Evolutionary conservation across 2,797 vertebrate genomes (phyloP), one percentile per base, ranked within the genome.

Genomic region (Enteromius radiatus): DNA sequence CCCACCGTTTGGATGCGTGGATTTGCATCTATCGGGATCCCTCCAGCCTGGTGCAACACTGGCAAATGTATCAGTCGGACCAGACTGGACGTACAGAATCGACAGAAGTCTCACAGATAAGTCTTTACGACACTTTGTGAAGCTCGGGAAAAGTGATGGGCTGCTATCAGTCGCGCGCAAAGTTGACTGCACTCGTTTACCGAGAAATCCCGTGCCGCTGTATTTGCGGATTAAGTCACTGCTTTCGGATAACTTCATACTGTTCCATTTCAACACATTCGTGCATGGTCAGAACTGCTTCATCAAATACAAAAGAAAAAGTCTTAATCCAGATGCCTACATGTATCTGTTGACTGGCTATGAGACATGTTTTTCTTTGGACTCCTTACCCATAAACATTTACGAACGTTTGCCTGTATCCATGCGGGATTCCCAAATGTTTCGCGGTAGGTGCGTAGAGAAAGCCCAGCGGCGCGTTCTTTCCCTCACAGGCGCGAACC

Each of bases 11-110:
- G 92, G 87, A 85, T 90, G 92, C 88, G 87, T 94, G 87, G 93
- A 93, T 70, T 79, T 91, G 65, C 94, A 91, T 81, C 88, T 92
- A 63, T 88, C 87, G 69, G 89, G 88, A 7, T 80, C 82, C 4
- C 65, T 88, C 26, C 85, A 71, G 33, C 80, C 87, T 33, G 90
- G 89, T 77, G 82, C 71, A 23, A 56, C 83, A 26, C 64, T 92
- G 80, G 81, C 88, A 43, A 93, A 94, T 82, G 67, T 92, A 11
- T 91, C 92, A 7, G 83, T 92, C 15, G 92, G 92, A 76, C 83
- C 89, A 0, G 90, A 85, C 45, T 93, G 94, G 94, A 85, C 79
- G 17, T 92, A 90, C 76, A 80, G 43, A 26, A 71, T 89, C 84
- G 92, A 93, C 82, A 67, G 87, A 26, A 84, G 84, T 31, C 83